Conservation (phyloP, 23 tunicate genomes). For the Phallusia fumigata region DNA sequence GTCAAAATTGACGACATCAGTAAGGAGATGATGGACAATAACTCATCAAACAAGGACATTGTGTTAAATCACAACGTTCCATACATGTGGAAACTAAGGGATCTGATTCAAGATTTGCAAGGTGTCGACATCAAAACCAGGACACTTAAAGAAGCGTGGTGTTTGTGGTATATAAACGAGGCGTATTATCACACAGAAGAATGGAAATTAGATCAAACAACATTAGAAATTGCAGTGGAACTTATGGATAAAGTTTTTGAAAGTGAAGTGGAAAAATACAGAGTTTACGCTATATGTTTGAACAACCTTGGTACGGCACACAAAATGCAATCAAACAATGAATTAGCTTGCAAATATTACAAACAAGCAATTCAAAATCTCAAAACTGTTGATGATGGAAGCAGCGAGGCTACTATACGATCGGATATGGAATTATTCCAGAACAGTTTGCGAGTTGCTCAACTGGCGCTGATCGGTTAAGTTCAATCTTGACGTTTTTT, state of each 20-base stretch:
- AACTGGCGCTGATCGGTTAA: no score
- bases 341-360: background rate
- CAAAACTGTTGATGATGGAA: slow-evolving; percentile 2
- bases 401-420: background rate
- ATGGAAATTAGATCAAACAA: background rate
- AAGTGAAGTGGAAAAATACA: background rate
- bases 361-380: background rate
- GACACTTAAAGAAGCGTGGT: background rate
- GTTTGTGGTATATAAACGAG: background rate
- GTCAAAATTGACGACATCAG: background rate
- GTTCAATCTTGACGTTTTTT: no score
- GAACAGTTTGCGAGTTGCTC: no score
- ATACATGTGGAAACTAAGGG: background rate
- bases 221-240: background rate
- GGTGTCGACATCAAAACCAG: background rate
- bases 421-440: background rate
- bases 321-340: background rate
- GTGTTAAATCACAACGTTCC: background rate
- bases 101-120: background rate
- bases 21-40: background rate
- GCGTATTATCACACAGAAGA: background rate
- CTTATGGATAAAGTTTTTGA: background rate
- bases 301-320: background rate
- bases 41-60: background rate
- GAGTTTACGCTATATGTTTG: background rate